Evolutionary conservation across 1,140 invertebrate genomes (phyloP).

Genomic region (Stegodyphus dumicola): DNA sequence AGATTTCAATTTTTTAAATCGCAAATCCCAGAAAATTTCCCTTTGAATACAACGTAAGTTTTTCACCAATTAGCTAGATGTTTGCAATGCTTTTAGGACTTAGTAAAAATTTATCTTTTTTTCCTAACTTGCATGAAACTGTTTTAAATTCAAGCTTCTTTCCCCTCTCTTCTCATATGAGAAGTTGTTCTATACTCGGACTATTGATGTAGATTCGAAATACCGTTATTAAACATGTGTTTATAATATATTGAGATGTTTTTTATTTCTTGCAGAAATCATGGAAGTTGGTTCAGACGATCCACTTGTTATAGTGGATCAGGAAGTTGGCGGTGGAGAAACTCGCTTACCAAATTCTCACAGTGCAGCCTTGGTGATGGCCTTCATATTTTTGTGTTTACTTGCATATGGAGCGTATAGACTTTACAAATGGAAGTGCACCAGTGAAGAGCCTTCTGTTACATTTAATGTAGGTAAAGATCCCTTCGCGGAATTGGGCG

Average conservation of each 20-base stretch:
- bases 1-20: too few species aligned
- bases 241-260: neutral
- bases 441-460: neutral
- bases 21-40: too few species aligned
- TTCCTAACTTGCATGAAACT: too few species aligned
- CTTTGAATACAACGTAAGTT: too few species aligned
- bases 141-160: too few species aligned
- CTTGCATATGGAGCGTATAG: conserved; percentile 29
- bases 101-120: too few species aligned
- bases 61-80: too few species aligned
- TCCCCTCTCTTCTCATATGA: too few species aligned
- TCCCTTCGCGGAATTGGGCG: neutral
- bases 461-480: conserved; percentile 2
- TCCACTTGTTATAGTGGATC: conserved; percentile 3
- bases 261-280: neutral
- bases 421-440: conserved; percentile 1
- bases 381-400: conserved; percentile 18
- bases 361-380: conserved; percentile 46
- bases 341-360: conserved; percentile 32
- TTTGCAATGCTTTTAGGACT: too few species aligned
- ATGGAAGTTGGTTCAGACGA: conserved; percentile 16
- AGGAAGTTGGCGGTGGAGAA: neutral
- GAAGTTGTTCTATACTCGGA: too few species aligned
- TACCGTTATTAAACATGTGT: too few species aligned
- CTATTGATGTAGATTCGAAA: too few species aligned